These are phyloP conservation scores for Acipenser oxyrinchus DNA, from an alignment of 2,797 vertebrate species.

Conservation along the genomic window DNA sequence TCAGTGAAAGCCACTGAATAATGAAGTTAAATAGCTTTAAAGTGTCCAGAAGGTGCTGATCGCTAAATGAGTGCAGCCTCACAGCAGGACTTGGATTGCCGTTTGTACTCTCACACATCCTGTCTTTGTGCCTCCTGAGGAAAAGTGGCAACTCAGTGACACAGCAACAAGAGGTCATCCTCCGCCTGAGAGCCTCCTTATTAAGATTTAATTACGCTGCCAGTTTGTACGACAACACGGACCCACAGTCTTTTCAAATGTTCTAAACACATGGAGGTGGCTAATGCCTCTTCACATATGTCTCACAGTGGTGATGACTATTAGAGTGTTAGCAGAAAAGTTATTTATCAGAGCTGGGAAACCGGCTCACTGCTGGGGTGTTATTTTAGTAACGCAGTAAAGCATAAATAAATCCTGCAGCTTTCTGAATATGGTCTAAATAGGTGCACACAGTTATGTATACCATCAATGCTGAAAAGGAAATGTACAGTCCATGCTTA, in stretches of 20 bases:
- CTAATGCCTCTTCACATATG: constrained; percentile 53
- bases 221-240: constrained; percentile 36
- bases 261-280: constrained; percentile 46
- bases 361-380: no score
- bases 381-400: constrained; percentile 3
- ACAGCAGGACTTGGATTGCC: constrained; percentile 26
- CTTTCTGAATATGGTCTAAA: no score
- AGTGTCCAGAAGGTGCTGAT: constrained; percentile 24
- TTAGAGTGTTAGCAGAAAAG: constrained; percentile 2
- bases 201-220: constrained; percentile 54
- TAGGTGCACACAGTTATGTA: no score
- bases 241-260: constrained; percentile 39
- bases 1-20: constrained; percentile 32
- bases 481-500: no score
- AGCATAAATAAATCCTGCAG: no score
- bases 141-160: constrained; percentile 42
- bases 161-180: constrained; percentile 41
- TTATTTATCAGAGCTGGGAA: no score
- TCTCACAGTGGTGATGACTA: constrained; percentile 41
- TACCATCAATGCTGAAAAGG: no score
- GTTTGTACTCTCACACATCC: constrained; percentile 27
- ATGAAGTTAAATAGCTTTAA: constrained; percentile 20
- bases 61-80: constrained; percentile 20
- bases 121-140: constrained; percentile 26
- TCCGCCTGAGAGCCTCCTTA: constrained; percentile 37